These are phyloP conservation scores for Pseudolaguvia tuberculata DNA, from an alignment of 2,113 vertebrate species.

Conservation along the genomic window DNA sequence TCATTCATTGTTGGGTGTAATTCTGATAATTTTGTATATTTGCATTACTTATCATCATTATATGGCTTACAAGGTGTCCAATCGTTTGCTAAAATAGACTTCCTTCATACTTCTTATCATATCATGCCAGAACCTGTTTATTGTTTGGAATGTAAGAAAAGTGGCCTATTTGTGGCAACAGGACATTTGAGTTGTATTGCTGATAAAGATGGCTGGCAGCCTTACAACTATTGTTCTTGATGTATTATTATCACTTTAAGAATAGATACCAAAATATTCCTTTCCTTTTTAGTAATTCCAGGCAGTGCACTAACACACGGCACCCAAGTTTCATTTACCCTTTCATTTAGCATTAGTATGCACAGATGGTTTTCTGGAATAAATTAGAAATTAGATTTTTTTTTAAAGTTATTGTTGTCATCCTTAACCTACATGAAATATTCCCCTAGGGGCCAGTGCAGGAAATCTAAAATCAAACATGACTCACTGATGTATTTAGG, in stretches of 20 bases:
- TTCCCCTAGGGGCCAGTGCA: conserved; percentile 27
- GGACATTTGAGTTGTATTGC: conserved; percentile 37
- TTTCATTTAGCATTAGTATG: conserved; percentile 10
- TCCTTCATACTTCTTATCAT: neutral
- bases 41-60: neutral
- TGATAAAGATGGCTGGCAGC: conserved; percentile 33
- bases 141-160: conserved; percentile 31
- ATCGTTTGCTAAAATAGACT: neutral
- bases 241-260: conserved; percentile 35
- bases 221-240: conserved; percentile 41
- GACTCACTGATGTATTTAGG: conserved; percentile 33
- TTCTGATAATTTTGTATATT: too few relatives aligned
- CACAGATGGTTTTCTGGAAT: neutral
- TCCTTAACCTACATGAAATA: conserved; percentile 22
- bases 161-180: conserved; percentile 34
- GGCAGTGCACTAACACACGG: neutral
- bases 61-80: neutral
- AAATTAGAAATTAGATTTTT: conserved; percentile 4
- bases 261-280: conserved; percentile 44
- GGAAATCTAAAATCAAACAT: conserved; percentile 43
- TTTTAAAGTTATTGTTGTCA: conserved; percentile 26
- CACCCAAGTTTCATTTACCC: neutral
- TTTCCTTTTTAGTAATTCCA: conserved; percentile 13
- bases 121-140: neutral
- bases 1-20: neutral